Conservation (phyloP, 2,888 invertebrate species). For the Hyppa rectilinea region DNA sequence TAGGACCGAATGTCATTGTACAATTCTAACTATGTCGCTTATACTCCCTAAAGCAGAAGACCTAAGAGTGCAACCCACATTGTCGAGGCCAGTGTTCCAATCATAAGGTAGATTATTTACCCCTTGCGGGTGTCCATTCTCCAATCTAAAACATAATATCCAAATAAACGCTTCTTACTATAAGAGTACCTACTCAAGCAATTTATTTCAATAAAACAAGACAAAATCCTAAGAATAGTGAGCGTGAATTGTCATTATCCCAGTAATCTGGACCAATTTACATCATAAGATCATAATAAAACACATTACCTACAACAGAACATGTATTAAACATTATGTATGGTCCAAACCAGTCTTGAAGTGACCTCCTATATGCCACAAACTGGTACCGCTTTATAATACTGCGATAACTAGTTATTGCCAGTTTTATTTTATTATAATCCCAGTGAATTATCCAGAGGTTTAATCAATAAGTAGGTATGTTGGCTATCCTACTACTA, state of each 20-base stretch:
- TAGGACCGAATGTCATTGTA: neutral
- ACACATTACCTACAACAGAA: conserved; percentile 20
- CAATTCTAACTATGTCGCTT: neutral
- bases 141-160: neutral
- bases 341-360: conserved; percentile 48
- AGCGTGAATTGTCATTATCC: conserved; percentile 13
- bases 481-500: conserved; percentile 4
- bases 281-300: conserved; percentile 33
- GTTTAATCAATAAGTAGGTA: neutral
- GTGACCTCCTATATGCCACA: conserved; percentile 21
- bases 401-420: conserved; percentile 34
- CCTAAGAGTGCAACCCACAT: neutral
- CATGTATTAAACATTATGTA: conserved; percentile 34
- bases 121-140: conserved; percentile 10
- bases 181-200: conserved; percentile 11
- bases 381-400: conserved; percentile 31
- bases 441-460: conserved; percentile 17
- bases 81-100: neutral
- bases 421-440: conserved; percentile 29
- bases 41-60: neutral
- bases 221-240: conserved; percentile 25
- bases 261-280: conserved; percentile 40
- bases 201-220: conserved; percentile 39
- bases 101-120: conserved; percentile 12
- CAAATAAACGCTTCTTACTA: conserved; percentile 32